These are phyloP conservation scores for Sipha flava DNA, from an alignment of 1,140 invertebrate genomes.

Conservation along the genomic window DNA sequence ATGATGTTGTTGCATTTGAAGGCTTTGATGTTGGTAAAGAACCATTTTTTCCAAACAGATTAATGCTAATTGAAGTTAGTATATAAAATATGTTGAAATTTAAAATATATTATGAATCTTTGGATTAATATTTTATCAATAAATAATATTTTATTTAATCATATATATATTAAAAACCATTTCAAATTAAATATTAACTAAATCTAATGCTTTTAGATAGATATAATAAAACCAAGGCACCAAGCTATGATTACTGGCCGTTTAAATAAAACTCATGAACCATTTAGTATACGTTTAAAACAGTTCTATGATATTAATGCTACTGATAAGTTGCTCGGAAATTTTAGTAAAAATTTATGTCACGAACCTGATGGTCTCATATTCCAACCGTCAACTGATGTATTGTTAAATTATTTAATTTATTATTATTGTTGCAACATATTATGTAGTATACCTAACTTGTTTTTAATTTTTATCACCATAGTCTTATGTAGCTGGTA, in stretches of 20 bases:
- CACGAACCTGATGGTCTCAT: conserved; percentile 98
- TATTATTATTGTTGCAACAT: background rate
- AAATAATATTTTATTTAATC: too few species aligned
- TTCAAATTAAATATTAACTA: too few species aligned
- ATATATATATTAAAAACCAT: too few species aligned
- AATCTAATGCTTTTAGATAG: conserved; percentile 45
- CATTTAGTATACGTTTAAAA: conserved; percentile 79
- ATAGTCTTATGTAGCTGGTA: conserved; percentile 74
- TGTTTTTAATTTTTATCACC: conserved; percentile 43
- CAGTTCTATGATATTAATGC: conserved; percentile 77
- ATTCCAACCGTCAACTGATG: conserved; percentile 84
- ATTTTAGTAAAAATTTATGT: conserved; percentile 72
- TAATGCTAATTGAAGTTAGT: conserved; percentile 61
- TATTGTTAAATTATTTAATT: conserved; percentile 41
- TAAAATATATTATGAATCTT: too few species aligned
- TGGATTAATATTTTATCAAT: too few species aligned
- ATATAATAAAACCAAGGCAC: conserved; percentile 60
- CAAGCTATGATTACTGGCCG: conserved; percentile 64
- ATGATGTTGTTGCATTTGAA: conserved; percentile 86
- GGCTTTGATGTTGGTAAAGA: conserved; percentile 67
- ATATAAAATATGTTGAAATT: background rate
- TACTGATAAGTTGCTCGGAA: conserved; percentile 64
- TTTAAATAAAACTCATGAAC: conserved; percentile 68
- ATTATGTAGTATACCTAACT: background rate
- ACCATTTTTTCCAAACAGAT: conserved; percentile 65